Evolutionary conservation across 2,797 vertebrate genomes (phyloP), one percentile per base, ranked within the genome.

Genomic region (Oceanodroma leucorhoa): DNA sequence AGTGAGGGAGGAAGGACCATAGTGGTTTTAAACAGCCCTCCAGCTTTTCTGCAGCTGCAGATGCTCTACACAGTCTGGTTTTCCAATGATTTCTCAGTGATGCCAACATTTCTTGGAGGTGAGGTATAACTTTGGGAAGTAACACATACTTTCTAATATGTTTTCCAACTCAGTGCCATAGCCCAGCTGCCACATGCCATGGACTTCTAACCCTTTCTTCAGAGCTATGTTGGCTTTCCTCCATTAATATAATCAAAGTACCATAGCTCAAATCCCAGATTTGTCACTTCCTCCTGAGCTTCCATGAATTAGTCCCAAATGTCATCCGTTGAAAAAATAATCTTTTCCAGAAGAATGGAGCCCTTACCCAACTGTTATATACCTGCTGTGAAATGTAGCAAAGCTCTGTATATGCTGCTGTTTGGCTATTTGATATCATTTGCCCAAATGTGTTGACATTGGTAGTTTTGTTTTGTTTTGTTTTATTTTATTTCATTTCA

Each of bases 401-500:
- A 84, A 72, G 24, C 3, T 79, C 46, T 76, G 8, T 34, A 26
- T 34, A 15, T 66, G 18, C 22, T 82, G 11, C 26, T 90, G 9
- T 77, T 91, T 32, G 29, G 20, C 11, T 72, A 5, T 46, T 54
- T 76, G 22, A 40, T 53, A 66, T 50, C 1, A 11, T 66, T 66
- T 70, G 11, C 32, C 20, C n/a, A 83, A 54, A 77, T 40, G 2
- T 4, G 26, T 62, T 41, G 78, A 41, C 26, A 57, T 1, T 61
- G 3, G 10, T 40, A 23, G 4, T 7, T 78, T 57, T 46, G 6
- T 51, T 65, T 40, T 23, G 9, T 21, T 54, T 55, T 11, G 18
- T 40, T 54, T 24, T 14, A 21, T 36, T 36, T 43, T 4, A 6
- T 6, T 76, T 36, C 1, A 7, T 50, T 55, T 24, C 0, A 2